Evolutionary conservation across 2,888 invertebrate genomes (phyloP), one percentile per base, ranked within the genome.

Genomic region (Creontiades dilutus): DNA sequence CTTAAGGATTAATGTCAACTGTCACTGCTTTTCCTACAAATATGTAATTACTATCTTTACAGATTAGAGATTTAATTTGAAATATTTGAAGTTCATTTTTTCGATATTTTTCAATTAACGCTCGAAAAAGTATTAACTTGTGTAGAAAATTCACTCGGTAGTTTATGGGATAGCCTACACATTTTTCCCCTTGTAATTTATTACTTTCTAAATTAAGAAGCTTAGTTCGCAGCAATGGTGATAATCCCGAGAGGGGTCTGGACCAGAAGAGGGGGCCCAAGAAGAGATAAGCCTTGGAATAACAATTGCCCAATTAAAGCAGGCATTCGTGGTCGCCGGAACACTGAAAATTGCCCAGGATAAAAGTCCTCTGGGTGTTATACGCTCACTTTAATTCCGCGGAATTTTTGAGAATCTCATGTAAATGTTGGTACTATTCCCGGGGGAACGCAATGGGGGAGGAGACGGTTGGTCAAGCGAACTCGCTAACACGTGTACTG

Each of bases 301-400:
- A 87, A 52, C 87, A 87, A 87, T 87, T 48, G 76, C 76, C 87
- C 87, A 87, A 87, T 87, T 87, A 87, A 87, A 87, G 46, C 87
- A 27, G 78, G 78, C 87, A 27, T 78, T 48, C 47, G 87, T 48
- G 87, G 76, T 48, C 76, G 19, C 19, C 11, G 48, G 28, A 76
- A 76, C 76, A 48, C 76, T 47, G 87, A 78, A 87, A 87, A 87
- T 87, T 87, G 76, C 78, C 75, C 61, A 48, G 47, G 75, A 87
- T 87, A 87, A 87, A 87, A 87, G 87, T 76, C 47, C 86, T 86
- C 37, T 28, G 47, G 78, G 78, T 61, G 61, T 61, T 61, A 61
- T 19, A 61, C 61, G 14, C 61, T 2, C 61, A 61, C n/a, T 61
- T 61, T 61, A 52, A 52, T 52, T 19, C 61, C 14, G n/a, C 61